Base-by-base conservation (phyloP, 2,113 vertebrate species). In the Speoplatyrhinus poulsoni region DNA sequence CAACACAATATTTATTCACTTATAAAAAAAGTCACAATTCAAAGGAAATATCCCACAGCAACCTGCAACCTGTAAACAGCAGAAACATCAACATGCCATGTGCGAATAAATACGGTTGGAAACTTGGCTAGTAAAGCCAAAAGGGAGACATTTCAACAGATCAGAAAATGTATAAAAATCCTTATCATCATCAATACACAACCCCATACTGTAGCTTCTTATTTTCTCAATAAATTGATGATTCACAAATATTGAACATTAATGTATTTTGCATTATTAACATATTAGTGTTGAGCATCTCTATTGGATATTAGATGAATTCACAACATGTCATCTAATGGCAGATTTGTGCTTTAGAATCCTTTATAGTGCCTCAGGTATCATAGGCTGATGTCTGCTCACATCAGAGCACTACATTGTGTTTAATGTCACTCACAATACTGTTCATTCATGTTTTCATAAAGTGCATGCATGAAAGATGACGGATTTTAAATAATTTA, bases 1-100 rank as follows among this genome's bases (percentile, higher is more conserved):
- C 94, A 96, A 97, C 95, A 95, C 95, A 92, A 88, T 88, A 88
- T 95, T 95, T 98, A 98, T 98, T 98, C 91, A 93, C 96, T 97
- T 95, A 98, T 95, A 96, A 94, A 97, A 94, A 98, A 98, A 94
- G 95, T 95, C 96, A 99, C 97, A 93, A 96, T 95, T 96, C 93
- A 98, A 99, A 97, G 96, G 92, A 98, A 96, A 93, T 95, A 93
- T 96, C 95, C 98, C 95, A 60, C 64, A 94, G 95, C 93, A 95
- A 96, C 95, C 94, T 93, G 94, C 96, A 96, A 96, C 94, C 94
- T 93, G 26, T 94, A 94, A 95, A 97, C 95, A 98, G 95, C 95
- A 95, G 95, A 96, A 96, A 95, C 96, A 97, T 95, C 93, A 96
- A 90, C 96, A 99, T 98, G 97, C 96, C 89, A 95, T 95, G 95